Conservation (phyloP, 2,113 vertebrate species). For the Caracal caracal region DNA sequence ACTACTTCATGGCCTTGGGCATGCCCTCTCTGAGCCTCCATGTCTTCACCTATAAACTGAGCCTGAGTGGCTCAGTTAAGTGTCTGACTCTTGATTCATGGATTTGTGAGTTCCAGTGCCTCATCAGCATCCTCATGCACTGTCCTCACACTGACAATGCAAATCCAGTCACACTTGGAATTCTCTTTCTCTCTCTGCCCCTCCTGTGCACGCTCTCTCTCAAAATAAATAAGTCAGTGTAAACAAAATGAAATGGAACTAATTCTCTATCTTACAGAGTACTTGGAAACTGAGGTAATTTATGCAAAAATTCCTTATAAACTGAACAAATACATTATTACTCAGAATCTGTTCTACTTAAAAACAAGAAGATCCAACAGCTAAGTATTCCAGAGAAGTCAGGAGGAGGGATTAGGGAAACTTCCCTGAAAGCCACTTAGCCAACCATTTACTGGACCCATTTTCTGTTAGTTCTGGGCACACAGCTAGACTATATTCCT, state of each 20-base stretch:
- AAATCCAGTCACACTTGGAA: too few species aligned
- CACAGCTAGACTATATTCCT: background rate
- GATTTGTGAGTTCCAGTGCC: too few species aligned
- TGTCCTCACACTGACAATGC: too few species aligned
- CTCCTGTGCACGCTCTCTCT: too few species aligned
- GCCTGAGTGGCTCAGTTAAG: too few species aligned
- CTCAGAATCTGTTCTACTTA: background rate
- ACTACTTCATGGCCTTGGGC: background rate
- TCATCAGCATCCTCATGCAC: too few species aligned
- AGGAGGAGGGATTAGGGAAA: background rate
- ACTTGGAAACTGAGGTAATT: background rate
- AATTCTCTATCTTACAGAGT: background rate
- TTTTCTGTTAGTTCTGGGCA: background rate
- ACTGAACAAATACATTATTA: background rate
- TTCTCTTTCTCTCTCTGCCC: too few species aligned
- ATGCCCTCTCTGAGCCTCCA: background rate
- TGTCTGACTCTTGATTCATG: too few species aligned
- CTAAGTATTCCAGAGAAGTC: background rate
- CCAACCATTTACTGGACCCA: background rate
- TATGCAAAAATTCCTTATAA: background rate
- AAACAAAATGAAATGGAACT: background rate
- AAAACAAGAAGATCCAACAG: background rate
- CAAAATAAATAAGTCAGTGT: too few species aligned
- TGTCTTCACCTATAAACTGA: background rate
- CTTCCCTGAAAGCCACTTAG: background rate